Base-by-base conservation (phyloP, 2,113 vertebrate genomes). In the Cottus gobio region DNA sequence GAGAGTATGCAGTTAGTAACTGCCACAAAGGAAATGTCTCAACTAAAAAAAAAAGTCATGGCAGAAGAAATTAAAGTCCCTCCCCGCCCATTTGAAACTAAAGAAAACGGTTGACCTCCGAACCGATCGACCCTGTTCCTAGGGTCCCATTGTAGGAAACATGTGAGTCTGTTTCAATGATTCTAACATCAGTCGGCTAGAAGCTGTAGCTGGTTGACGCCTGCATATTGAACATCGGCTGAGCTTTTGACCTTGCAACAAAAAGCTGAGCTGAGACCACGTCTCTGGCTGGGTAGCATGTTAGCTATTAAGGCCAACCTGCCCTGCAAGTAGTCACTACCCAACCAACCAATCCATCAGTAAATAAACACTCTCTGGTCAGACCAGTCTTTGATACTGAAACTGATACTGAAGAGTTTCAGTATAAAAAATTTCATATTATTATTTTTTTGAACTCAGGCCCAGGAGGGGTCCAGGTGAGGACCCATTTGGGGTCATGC, bases 1-100 rank as follows among this genome's bases (percentile, higher is more conserved):
- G 75, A 39, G 72, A 76, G 69, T 12, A 26, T 62, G 54, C 61
- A 63, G 36, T 22, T 8, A 34, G 31, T 4, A 5, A 1, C 39
- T 54, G 28, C n/a, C 72, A 79, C 63, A 54, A 5, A 74, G 44
- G 71, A 82, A 75, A 24, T 4, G 0, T 48, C 12, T 66, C 18
- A 31, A n/a, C 44, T 10, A 12, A 5, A 24, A 39, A 42, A 50
- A 61, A 80, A 81, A 28, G 20, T 78, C 26, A 26, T 10, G 39
- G 60, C 52, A 50, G 34, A 57, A 71, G n/a, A 78, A 62, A 22
- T 37, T 0, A 70, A 71, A 52, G 36, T 37, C n/a, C n/a, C n/a
- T n/a, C n/a, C n/a, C n/a, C n/a, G n/a, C n/a, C n/a, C 36, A 37
- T 37, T 37, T 74, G 22, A 64, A 60, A 34, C 18, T 36, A 64